Conservation (phyloP, 2,113 vertebrate genomes). For the Dermatemys mawii region DNA sequence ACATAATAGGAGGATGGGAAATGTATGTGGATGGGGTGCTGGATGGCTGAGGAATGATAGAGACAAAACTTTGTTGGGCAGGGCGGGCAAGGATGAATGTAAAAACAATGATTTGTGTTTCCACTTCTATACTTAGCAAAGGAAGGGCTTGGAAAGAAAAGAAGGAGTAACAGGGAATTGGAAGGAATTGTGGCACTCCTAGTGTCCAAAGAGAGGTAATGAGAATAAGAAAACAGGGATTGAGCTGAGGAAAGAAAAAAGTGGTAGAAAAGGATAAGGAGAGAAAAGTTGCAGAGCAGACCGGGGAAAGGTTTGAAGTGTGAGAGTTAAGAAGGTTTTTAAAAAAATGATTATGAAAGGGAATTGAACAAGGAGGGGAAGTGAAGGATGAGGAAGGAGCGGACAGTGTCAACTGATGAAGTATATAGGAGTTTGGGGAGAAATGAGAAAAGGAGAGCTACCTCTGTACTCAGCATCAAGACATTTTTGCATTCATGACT, state of each 20-base stretch:
- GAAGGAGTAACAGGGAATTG: neutral
- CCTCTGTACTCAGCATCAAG: neutral
- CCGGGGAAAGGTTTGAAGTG: neutral
- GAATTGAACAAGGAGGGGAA: neutral
- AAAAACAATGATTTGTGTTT: neutral
- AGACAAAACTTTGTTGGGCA: neutral
- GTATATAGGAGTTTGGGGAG: neutral
- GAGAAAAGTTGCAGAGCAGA: neutral
- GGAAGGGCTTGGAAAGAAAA: neutral
- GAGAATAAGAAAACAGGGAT: neutral
- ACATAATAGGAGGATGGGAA: neutral
- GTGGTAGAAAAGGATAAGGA: neutral
- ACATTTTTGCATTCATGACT: neutral
- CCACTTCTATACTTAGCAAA: neutral
- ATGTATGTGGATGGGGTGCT: neutral
- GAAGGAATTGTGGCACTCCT: neutral
- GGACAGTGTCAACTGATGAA: neutral
- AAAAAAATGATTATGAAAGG: neutral
- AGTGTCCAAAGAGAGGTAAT: neutral
- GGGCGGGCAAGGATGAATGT: neutral
- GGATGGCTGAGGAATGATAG: neutral
- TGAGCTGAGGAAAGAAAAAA: neutral
- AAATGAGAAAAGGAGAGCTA: neutral
- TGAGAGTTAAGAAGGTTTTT: neutral
- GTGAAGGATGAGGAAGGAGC: neutral